Conservation (phyloP, 2,888 invertebrate genomes). For the Aspidiotus destructor region DNA sequence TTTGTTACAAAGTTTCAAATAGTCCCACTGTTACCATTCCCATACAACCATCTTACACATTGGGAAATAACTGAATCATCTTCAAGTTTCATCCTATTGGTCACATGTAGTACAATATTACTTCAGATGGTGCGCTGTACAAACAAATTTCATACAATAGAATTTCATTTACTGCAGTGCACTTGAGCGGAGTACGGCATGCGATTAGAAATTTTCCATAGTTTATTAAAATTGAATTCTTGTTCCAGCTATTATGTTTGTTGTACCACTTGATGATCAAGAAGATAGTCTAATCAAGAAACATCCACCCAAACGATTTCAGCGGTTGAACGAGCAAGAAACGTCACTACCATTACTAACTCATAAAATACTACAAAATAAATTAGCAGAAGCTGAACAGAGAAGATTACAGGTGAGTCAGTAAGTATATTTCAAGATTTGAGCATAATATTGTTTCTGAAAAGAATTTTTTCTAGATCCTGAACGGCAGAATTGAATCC, state of each 20-base stretch:
- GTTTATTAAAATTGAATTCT: background rate
- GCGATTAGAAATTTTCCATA: too few relatives aligned
- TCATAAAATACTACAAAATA: slow-evolving; percentile 55
- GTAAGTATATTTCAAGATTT: background rate
- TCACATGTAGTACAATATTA: too few relatives aligned
- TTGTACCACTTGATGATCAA: slow-evolving; percentile 50
- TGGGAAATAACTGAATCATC: too few relatives aligned
- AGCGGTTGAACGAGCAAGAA: slow-evolving; percentile 55
- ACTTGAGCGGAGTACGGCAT: too few relatives aligned
- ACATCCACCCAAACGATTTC: slow-evolving; percentile 59
- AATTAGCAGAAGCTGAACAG: slow-evolving; percentile 61
- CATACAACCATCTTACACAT: too few relatives aligned
- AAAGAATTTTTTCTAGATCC: slow-evolving; percentile 36
- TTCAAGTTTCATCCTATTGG: too few relatives aligned
- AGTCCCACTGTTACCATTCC: too few relatives aligned
- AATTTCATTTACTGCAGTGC: too few relatives aligned
- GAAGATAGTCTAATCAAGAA: slow-evolving; percentile 48
- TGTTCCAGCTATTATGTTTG: slow-evolving; percentile 49
- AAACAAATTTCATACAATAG: too few relatives aligned
- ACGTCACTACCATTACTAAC: slow-evolving; percentile 49
- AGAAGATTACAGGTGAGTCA: slow-evolving; percentile 50
- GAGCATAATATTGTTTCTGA: background rate
- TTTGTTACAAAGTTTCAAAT: too few relatives aligned
- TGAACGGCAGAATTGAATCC: slow-evolving; percentile 40
- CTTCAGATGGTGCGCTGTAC: too few relatives aligned